Conservation (phyloP, 2,113 vertebrate genomes). For the Saimiri boliviensis region DNA sequence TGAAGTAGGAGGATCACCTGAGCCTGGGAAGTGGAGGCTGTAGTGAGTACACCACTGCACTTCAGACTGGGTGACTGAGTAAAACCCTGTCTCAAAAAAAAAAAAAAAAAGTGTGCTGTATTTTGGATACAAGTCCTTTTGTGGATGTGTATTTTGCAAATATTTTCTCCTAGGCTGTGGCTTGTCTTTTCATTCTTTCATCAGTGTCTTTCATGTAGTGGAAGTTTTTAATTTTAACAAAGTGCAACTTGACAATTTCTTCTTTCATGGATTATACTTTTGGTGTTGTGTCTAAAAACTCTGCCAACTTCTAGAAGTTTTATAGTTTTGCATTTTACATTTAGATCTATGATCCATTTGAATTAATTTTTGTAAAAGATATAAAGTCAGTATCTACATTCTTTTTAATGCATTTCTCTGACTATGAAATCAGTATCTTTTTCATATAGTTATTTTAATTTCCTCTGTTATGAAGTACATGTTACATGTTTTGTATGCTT, state of each 20-base stretch:
- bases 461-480: background rate
- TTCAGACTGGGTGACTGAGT: too few relatives aligned
- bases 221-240: slow-evolving; percentile 17
- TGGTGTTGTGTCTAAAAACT: background rate
- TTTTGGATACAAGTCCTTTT: background rate
- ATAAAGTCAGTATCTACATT: background rate
- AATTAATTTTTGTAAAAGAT: slow-evolving; percentile 17
- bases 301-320: background rate
- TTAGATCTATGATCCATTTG: background rate
- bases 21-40: too few relatives aligned
- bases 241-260: background rate
- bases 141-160: background rate
- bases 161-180: background rate
- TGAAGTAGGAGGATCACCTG: too few relatives aligned
- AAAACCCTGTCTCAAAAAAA: too few relatives aligned
- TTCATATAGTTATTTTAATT: background rate
- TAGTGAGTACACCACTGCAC: too few relatives aligned
- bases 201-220: background rate
- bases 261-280: background rate
- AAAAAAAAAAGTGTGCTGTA: background rate
- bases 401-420: background rate
- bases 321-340: slow-evolving; percentile 22
- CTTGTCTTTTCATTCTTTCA: slow-evolving; percentile 10
- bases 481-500: background rate
- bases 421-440: background rate